These are phyloP conservation scores for Colostygia pectinataria DNA, from an alignment of 2,888 invertebrate species.

Conservation along the genomic window DNA sequence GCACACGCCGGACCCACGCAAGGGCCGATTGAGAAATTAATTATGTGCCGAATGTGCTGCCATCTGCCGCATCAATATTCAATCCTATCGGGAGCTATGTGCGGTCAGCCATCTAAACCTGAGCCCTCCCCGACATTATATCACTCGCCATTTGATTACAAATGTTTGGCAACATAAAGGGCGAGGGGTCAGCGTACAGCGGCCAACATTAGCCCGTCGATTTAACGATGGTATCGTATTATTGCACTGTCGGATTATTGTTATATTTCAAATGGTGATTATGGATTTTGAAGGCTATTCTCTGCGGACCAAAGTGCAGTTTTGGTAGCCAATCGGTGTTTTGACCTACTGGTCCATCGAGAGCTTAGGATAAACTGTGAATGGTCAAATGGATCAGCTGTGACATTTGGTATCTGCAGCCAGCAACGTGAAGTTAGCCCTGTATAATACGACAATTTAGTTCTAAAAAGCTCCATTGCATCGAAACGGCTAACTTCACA, in stretches of 20 bases:
- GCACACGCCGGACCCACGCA: constrained; percentile 45
- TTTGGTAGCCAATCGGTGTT: background rate
- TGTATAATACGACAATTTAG: background rate
- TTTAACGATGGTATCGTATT: constrained; percentile 48
- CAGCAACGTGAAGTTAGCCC: too few relatives aligned
- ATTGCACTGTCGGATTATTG: constrained; percentile 45
- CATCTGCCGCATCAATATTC: constrained; percentile 79
- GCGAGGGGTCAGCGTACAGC: constrained; percentile 34
- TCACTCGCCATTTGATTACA: constrained; percentile 32
- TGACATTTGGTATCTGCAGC: background rate
- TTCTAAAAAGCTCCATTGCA: too few relatives aligned
- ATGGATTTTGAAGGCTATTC: constrained; percentile 19
- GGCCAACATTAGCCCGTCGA: constrained; percentile 40
- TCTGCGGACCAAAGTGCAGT: constrained; percentile 8
- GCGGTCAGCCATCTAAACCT: constrained; percentile 43
- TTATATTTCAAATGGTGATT: constrained; percentile 31
- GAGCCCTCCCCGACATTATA: constrained; percentile 45
- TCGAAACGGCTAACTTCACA: too few relatives aligned
- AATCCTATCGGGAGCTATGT: constrained; percentile 68
- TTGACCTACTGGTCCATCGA: constrained; percentile 19
- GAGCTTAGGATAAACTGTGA: constrained; percentile 16
- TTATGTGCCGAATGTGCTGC: constrained; percentile 73
- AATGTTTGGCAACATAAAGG: constrained; percentile 33
- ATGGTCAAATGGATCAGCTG: constrained; percentile 7
- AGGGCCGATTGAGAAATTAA: constrained; percentile 68